Conservation (phyloP, 2,888 invertebrate genomes). For the Lasioglossum villosulum region DNA sequence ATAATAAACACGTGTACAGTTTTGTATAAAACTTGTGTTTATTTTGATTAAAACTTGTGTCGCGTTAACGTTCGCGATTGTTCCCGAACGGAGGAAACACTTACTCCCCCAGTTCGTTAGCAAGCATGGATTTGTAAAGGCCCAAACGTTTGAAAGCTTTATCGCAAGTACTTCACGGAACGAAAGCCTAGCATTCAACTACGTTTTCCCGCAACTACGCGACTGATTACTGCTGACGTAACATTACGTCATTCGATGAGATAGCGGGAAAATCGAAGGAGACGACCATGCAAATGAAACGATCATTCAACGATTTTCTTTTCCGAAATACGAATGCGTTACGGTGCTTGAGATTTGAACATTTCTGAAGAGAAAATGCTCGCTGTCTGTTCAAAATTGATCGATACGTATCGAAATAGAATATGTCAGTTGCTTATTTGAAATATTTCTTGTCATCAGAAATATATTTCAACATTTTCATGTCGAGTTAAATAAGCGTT, state of each 20-base stretch:
- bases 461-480: background rate
- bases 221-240: background rate
- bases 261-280: background rate
- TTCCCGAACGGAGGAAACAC: background rate
- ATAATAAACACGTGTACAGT: background rate
- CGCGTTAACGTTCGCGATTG: background rate
- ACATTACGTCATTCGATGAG: background rate
- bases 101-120: background rate
- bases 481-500: background rate
- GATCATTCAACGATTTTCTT: background rate
- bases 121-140: background rate
- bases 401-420: background rate
- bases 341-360: background rate
- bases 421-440: background rate
- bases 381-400: background rate
- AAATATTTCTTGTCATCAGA: background rate
- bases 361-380: background rate
- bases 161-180: background rate
- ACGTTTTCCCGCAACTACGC: background rate
- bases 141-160: background rate
- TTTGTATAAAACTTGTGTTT: background rate
- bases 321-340: background rate
- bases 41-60: background rate
- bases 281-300: background rate
- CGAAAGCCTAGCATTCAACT: background rate